Percentiles rank a stretch among this genome's conserved stretches.
Evolutionary conservation across 2,888 invertebrate genomes (phyloP).

Genomic region (Volucella zonaria): DNA sequence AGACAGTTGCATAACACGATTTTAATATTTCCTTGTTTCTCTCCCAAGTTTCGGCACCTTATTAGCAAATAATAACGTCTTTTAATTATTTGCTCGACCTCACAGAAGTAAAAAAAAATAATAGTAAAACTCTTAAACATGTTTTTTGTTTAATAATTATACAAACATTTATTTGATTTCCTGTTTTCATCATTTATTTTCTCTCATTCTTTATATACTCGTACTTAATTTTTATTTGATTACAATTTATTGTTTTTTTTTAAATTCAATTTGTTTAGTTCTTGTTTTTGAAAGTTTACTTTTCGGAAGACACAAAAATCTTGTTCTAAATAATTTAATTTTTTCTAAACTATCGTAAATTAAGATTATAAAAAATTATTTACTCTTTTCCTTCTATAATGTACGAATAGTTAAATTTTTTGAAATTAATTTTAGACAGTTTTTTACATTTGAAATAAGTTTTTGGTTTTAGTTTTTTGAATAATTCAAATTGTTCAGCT

Average conservation of each 20-base stretch:
- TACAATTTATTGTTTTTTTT: background rate
- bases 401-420: slow-evolving; percentile 3
- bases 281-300: slow-evolving; percentile 50
- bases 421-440: background rate
- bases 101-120: too few species aligned
- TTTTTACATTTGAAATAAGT: background rate
- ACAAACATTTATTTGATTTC: slow-evolving; percentile 72
- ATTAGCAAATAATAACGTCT: too few species aligned
- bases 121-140: background rate
- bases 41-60: too few species aligned
- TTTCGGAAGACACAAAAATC: slow-evolving; percentile 72
- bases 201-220: slow-evolving; percentile 33
- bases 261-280: slow-evolving; percentile 26
- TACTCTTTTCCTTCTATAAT: background rate
- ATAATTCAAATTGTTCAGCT: slow-evolving; percentile 6
- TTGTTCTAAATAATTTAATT: slow-evolving; percentile 5
- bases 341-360: slow-evolving; percentile 17
- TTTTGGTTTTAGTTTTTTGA: background rate
- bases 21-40: too few species aligned
- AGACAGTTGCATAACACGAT: too few species aligned
- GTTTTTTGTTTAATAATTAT: slow-evolving; percentile 34
- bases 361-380: slow-evolving; percentile 52
- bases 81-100: too few species aligned
- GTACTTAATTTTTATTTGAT: slow-evolving; percentile 1
- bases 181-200: slow-evolving; percentile 37